Evolutionary conservation across 2,888 invertebrate species (phyloP), one percentile per base, ranked within the genome.

Genomic region (Meiosimyza platycephala): DNA sequence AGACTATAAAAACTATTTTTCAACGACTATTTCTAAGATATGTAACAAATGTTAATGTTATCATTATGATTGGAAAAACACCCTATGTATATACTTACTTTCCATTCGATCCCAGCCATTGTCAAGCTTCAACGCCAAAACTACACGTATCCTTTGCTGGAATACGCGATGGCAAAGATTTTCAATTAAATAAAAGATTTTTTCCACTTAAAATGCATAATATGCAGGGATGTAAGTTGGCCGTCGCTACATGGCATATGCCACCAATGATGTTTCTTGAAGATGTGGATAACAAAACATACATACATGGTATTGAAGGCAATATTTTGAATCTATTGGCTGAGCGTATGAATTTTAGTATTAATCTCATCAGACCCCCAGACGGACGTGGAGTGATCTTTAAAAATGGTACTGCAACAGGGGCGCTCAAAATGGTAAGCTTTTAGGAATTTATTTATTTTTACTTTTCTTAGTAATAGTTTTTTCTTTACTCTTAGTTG

Each of bases 261-360:
- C 80, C 78, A 1, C 85, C 86, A 0, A 84, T 78, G 16, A 79
- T 85, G 6, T 66, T 77, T 3, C 69, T 86, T 5, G 72, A 81
- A 0, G n/a, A 73, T 1, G 68, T 3, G 28, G 28, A 79, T 70
- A 40, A 40, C 40, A 28, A 28, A 28, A 28, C 40, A 9, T 5
- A 1, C 2, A 40, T 40, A 40, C 40, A 40, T 40, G 87, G 87
- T n/a, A 84, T 85, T 16, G 86, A 86, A 72, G 87, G 85, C 5
- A 72, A 78, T 70, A 72, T 87, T 0, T 74, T 84, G 7, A 75
- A 73, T 0, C 13, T 82, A 48, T 54, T 87, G 9, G 79, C 83
- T 0, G 75, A 79, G 52, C 78, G 79, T 51, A 82, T 87, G 82
- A 87, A 87, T 75, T 87, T 86, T 47, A 75, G 74, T 4, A 65